Conservation (phyloP, 1,140 invertebrate species). For the Hylyphantes graminicola region DNA sequence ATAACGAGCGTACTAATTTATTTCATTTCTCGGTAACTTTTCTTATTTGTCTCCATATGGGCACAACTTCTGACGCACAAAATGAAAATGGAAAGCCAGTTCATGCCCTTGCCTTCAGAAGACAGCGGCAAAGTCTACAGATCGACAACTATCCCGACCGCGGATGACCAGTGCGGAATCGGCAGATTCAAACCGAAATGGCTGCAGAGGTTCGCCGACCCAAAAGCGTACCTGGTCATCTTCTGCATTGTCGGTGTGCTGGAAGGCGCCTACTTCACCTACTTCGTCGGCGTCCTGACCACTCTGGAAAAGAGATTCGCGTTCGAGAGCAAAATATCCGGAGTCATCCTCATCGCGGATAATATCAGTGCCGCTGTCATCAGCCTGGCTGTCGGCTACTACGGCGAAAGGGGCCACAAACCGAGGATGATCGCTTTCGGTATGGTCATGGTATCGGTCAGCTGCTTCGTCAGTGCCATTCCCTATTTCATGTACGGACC, state of each 20-base stretch:
- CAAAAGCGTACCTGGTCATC: slow-evolving; percentile 78
- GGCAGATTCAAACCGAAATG: slow-evolving; percentile 74
- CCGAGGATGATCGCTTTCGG: slow-evolving; percentile 79
- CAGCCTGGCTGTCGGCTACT: slow-evolving; percentile 74
- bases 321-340: slow-evolving; percentile 80
- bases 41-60: too few relatives aligned
- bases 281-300: slow-evolving; percentile 82
- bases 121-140: too few relatives aligned
- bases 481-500: slow-evolving; percentile 78
- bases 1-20: too few relatives aligned
- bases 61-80: too few relatives aligned
- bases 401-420: slow-evolving; percentile 76
- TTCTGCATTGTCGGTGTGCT: slow-evolving; percentile 76
- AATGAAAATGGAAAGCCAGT: too few relatives aligned
- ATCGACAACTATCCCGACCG: background rate
- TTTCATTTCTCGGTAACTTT: too few relatives aligned
- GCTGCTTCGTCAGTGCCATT: slow-evolving; percentile 75
- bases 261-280: slow-evolving; percentile 78
- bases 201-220: slow-evolving; percentile 78
- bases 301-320: slow-evolving; percentile 85
- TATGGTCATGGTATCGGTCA: slow-evolving; percentile 76
- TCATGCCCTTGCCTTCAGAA: too few relatives aligned
- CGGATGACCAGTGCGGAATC: slow-evolving; percentile 77
- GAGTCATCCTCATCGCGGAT: slow-evolving; percentile 68
- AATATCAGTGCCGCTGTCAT: slow-evolving; percentile 72